phyloP scores from a whole-genome alignment of 2,888 invertebrate species.

The Elaeidobius kamerunicus region DNA sequence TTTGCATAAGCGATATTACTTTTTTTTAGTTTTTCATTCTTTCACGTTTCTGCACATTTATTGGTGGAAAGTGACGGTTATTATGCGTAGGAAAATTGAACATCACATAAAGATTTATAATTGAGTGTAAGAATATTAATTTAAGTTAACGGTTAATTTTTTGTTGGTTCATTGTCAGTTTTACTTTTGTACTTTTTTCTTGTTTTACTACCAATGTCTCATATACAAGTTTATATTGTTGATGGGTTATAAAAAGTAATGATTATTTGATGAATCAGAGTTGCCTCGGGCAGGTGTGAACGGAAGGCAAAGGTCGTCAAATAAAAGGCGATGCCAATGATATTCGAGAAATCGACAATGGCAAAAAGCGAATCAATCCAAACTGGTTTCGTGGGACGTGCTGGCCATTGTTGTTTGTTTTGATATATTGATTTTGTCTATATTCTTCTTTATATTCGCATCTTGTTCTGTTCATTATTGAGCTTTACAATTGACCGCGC shows the following conservation, averaged over 20 bases:
- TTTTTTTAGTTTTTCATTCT: too few species aligned
- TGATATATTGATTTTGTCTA: conserved; percentile 6
- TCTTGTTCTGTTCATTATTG: conserved; percentile 2
- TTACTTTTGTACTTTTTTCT: too few species aligned
- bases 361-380: conserved; percentile 17
- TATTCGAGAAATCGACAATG: conserved; percentile 15
- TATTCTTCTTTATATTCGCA: conserved; percentile 4
- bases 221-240: too few species aligned
- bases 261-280: conserved; percentile 8
- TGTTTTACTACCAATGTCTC: too few species aligned
- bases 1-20: too few species aligned
- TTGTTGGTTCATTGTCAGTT: too few species aligned
- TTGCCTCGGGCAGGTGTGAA: conserved; percentile 17
- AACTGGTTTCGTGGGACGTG: conserved; percentile 19
- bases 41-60: too few species aligned
- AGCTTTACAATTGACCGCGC: not conserved
- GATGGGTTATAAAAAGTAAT: not conserved
- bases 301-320: conserved; percentile 21
- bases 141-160: too few species aligned
- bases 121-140: too few species aligned
- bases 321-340: conserved; percentile 24
- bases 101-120: too few species aligned
- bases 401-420: conserved; percentile 3
- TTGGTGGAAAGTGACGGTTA: too few species aligned
- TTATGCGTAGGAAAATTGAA: too few species aligned